These are phyloP conservation scores for Hanleya hanleyi DNA, from an alignment of 2,888 invertebrate genomes.

Conservation along the genomic window DNA sequence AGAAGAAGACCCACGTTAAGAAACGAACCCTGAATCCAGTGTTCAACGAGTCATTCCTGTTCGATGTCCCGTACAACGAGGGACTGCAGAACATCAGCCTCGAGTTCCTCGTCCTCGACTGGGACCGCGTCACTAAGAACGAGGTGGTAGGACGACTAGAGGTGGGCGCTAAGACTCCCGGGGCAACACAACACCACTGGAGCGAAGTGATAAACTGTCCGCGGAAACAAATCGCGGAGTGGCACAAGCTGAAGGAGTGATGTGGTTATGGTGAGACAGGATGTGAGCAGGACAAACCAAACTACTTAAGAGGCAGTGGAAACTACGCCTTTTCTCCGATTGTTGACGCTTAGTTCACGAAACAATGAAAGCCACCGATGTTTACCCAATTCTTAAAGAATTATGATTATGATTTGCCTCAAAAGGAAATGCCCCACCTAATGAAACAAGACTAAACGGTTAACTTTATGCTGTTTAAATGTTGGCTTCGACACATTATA, in stretches of 20 bases:
- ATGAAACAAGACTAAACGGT: no score
- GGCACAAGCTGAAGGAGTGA: conserved; percentile 89
- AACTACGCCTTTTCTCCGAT: no score
- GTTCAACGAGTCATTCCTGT: conserved; percentile 99
- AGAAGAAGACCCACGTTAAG: conserved; percentile 99
- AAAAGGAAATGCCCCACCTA: no score
- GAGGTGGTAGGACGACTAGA: conserved; percentile 98
- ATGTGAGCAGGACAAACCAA: no score
- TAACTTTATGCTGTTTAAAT: no score
- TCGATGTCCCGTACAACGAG: conserved; percentile 91
- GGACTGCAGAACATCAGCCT: conserved; percentile 85
- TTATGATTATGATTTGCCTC: no score
- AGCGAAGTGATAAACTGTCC: conserved; percentile 98
- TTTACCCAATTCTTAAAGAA: no score
- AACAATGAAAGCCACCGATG: no score
- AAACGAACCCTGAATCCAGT: conserved; percentile 98
- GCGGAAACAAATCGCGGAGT: conserved; percentile 98
- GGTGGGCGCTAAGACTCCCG: conserved; percentile 81
- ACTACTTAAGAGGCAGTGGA: no score
- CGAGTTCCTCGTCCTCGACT: conserved; percentile 92
- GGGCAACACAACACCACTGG: conserved; percentile 90
- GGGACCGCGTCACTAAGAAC: conserved; percentile 96
- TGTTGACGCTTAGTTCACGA: no score
- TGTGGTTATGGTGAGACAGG: no score
- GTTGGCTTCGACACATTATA: no score